These are phyloP conservation scores for Pterostichus niger DNA, from an alignment of 2,888 invertebrate species.

Conservation along the genomic window DNA sequence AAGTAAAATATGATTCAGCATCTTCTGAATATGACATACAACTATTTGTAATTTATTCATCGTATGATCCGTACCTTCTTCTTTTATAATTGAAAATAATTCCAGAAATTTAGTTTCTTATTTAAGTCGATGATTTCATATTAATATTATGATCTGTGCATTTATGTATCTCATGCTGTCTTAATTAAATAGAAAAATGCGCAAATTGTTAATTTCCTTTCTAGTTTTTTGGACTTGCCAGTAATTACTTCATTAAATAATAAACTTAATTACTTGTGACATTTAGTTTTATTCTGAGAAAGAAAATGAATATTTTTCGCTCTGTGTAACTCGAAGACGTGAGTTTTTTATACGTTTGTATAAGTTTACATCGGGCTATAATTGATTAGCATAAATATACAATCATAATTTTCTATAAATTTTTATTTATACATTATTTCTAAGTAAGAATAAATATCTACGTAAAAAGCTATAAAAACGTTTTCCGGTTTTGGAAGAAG, in stretches of 20 bases:
- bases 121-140: constrained; percentile 27
- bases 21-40: constrained; percentile 12
- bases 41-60: constrained; percentile 14
- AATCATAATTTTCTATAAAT: constrained; percentile 9
- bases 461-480: constrained; percentile 4
- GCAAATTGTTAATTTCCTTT: constrained; percentile 41
- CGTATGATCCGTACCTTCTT: constrained; percentile 1
- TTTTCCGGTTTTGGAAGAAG: constrained; percentile 4
- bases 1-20: constrained; percentile 8
- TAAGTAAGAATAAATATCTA: neutral
- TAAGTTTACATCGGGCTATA: constrained; percentile 5
- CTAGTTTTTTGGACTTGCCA: constrained; percentile 28
- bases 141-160: constrained; percentile 10
- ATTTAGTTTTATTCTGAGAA: constrained; percentile 27
- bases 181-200: constrained; percentile 36
- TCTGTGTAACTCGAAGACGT: constrained; percentile 5
- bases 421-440: constrained; percentile 12
- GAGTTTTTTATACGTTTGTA: neutral
- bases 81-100: constrained; percentile 16
- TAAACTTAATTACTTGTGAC: constrained; percentile 31
- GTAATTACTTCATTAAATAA: constrained; percentile 41
- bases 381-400: constrained; percentile 34
- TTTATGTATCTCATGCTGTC: constrained; percentile 4
- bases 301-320: constrained; percentile 34
- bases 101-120: constrained; percentile 26